Conservation (phyloP, 2,797 vertebrate genomes). For the Leuciscus waleckii region DNA sequence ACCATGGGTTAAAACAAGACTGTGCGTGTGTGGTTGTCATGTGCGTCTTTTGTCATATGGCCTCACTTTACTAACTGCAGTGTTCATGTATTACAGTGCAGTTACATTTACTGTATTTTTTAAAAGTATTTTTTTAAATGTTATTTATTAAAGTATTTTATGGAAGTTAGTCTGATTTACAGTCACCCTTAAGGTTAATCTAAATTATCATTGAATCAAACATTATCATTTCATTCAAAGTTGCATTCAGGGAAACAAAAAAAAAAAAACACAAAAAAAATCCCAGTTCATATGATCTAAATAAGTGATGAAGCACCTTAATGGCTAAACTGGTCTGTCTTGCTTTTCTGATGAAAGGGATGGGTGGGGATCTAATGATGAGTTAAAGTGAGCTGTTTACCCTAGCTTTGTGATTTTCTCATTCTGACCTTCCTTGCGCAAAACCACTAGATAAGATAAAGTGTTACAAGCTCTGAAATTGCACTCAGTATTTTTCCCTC, state of each 20-base stretch:
- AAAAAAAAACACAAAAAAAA: too few relatives aligned
- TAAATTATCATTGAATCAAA: background rate
- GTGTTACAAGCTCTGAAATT: background rate
- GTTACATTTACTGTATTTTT: background rate
- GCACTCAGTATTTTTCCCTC: background rate
- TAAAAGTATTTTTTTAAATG: too few relatives aligned
- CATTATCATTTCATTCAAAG: background rate
- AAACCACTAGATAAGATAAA: background rate
- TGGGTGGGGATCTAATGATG: background rate
- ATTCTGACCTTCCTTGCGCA: background rate
- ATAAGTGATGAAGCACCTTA: background rate
- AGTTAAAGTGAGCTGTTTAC: background rate
- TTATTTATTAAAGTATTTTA: background rate
- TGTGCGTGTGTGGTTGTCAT: background rate
- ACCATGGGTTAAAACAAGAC: background rate
- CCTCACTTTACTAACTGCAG: background rate
- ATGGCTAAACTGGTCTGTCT: background rate
- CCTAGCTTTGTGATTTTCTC: background rate
- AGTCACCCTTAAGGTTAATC: background rate
- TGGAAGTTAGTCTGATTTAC: background rate
- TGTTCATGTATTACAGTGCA: background rate
- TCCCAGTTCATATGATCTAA: background rate
- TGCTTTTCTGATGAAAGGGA: constrained; percentile 12
- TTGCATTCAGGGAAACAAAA: background rate
- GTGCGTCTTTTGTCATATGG: background rate